Conservation (phyloP, 2,113 vertebrate species). For the Hippopotamus amphibius region DNA sequence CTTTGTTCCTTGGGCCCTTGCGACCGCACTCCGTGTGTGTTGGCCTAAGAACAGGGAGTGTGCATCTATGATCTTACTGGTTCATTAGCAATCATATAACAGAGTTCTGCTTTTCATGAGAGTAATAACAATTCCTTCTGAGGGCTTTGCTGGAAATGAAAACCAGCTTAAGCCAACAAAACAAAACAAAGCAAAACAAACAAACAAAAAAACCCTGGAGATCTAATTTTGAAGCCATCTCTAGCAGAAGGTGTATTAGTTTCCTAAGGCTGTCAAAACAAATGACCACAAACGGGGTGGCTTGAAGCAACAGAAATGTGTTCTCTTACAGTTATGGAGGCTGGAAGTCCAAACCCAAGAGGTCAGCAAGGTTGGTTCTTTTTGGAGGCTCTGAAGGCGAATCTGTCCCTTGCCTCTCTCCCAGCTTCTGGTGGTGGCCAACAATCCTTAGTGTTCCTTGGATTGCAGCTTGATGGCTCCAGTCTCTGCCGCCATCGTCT, state of each 20-base stretch:
- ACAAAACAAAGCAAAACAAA: too few species aligned
- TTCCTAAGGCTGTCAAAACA: background rate
- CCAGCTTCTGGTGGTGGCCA: background rate
- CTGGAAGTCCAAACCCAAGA: background rate
- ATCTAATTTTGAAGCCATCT: background rate
- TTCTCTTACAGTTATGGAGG: background rate
- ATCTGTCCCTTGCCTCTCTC: background rate
- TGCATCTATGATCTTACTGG: background rate
- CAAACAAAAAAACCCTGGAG: background rate
- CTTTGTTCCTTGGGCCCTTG: background rate
- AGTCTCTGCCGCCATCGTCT: background rate
- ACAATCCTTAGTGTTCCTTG: background rate
- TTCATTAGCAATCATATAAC: background rate
- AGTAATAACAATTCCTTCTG: conserved; percentile 33
- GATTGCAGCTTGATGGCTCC: background rate
- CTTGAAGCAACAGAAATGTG: background rate
- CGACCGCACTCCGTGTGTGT: background rate
- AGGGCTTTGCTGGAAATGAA: conserved; percentile 17
- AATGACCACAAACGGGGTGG: background rate
- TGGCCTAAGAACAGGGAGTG: background rate
- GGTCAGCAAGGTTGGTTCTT: background rate
- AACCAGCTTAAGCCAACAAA: background rate
- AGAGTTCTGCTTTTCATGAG: background rate
- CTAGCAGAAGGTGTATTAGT: background rate
- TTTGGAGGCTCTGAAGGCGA: background rate